A percentile compares a stretch with the other conserved stretches of the same genome.
These are phyloP conservation scores for Neopipo cinnamomea DNA, from an alignment of 2,113 vertebrate genomes.

Conservation along the genomic window DNA sequence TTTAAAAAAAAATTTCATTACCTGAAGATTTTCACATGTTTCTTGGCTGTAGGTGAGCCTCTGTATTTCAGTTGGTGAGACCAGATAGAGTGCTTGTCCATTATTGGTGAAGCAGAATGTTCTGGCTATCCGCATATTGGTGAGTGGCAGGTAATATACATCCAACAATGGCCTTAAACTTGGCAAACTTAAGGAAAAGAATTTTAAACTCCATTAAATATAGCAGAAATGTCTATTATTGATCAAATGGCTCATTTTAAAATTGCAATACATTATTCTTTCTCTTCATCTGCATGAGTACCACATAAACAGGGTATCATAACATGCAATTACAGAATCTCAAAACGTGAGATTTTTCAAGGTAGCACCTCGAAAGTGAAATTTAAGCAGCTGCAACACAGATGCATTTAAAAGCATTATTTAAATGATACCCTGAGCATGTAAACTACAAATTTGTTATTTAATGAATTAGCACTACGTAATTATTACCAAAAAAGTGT, in stretches of 20 bases:
- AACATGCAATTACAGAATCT: background rate
- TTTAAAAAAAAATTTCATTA: conserved; percentile 41
- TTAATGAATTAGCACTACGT: background rate
- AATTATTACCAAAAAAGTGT: background rate
- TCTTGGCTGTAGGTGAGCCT: conserved; percentile 98
- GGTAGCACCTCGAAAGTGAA: background rate
- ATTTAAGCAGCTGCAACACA: background rate
- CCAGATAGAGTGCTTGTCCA: conserved; percentile 96
- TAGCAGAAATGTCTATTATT: background rate
- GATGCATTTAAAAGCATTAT: background rate
- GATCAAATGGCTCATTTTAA: background rate
- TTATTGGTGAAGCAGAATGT: conserved; percentile 99
- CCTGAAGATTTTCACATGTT: conserved; percentile 98
- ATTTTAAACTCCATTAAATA: conserved; percentile 15
- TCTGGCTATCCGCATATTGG: conserved; percentile 98
- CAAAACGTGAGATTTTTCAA: background rate
- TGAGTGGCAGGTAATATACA: conserved; percentile 97
- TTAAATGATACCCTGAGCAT: background rate
- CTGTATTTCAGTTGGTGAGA: conserved; percentile 97
- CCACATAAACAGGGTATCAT: background rate
- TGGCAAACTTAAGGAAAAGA: conserved; percentile 84
- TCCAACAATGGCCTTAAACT: conserved; percentile 96
- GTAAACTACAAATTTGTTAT: background rate
- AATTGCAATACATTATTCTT: background rate
- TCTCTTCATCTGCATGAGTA: background rate